Base-by-base conservation (phyloP, 2,113 vertebrate species). In the Oncorhynchus nerka region DNA sequence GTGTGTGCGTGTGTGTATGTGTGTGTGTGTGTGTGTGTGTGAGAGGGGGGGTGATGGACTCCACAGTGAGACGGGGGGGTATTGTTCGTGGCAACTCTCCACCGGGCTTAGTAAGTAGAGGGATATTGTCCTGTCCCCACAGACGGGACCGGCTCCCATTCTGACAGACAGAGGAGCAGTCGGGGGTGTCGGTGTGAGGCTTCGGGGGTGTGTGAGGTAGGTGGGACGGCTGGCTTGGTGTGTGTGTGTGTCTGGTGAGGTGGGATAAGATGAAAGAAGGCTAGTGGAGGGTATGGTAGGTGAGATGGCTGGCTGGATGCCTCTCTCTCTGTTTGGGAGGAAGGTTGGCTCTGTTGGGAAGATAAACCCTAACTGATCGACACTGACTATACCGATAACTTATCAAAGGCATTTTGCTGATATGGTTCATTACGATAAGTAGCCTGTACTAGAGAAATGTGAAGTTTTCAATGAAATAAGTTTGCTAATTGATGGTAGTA, bases 21-120 rank as follows among this genome's bases (percentile, higher is more conserved):
- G 2, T 2, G 16, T 71, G 2, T 2, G 16, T 71, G 75, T 51
- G 62, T 79, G 71, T 70, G 75, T 34, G 68, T 57, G 68, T 49
- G 20, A n/a, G 11, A 51, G 51, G 55, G 15, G 15, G 34, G 34
- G 34, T 2, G 8, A 7, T 12, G 71, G 34, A 34, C 34, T 34
- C 55, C 19, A 15, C 26, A 39, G 20, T 20, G 32, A 34, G 71
- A 22, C 15, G 20, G 26, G 49, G 55, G 8, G 30, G 0, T 0
- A 26, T 22, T 65, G 24, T 65, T 65, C 28, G 1, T 67, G 28
- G 65, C 65, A 30, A 5, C 65, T 32, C 26, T 30, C 65, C 65
- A 61, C 22, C 22, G 16, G 48, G 70, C 4, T 1, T 34, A 8
- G 16, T 28, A 72, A 55, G 71, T 9, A 59, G 7, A 55, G 26